phyloP scores from a whole-genome alignment of 2,113 vertebrate species.

The Petaurus breviceps region DNA sequence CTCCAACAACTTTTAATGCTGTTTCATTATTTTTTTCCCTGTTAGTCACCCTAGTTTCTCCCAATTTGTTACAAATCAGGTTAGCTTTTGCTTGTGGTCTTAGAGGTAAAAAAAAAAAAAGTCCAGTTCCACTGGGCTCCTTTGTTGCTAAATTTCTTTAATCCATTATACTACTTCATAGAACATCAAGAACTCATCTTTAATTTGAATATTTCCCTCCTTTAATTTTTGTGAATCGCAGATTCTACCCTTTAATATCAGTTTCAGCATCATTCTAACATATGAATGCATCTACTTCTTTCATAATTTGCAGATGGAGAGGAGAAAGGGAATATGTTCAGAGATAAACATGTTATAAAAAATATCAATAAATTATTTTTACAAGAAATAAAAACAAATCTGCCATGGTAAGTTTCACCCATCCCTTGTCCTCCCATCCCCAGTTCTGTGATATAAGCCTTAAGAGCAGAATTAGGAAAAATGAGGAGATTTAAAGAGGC shows the following conservation, averaged over 20 bases:
- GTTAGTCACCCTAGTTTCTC: slow-evolving; percentile 2
- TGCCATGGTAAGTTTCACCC: background rate
- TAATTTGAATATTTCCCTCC: background rate
- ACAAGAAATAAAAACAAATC: background rate
- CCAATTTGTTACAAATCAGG: background rate
- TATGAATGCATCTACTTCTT: background rate
- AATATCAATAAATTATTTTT: background rate
- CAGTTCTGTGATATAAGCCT: background rate
- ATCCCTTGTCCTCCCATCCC: background rate
- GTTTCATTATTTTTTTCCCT: background rate
- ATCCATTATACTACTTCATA: background rate
- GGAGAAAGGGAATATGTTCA: background rate
- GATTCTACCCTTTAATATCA: slow-evolving; percentile 20
- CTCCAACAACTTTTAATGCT: background rate
- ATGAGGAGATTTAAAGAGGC: background rate
- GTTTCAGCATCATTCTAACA: slow-evolving; percentile 1
- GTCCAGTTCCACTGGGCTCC: background rate
- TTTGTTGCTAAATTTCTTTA: background rate
- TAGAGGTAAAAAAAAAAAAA: background rate
- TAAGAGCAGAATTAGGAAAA: background rate
- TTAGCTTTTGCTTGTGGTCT: background rate
- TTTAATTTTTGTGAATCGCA: slow-evolving; percentile 13
- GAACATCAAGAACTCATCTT: background rate
- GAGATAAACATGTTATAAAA: background rate
- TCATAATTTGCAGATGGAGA: background rate